Percentiles rank a stretch among this genome's conserved stretches.
phyloP scores from a whole-genome alignment of 2,888 invertebrate species.

The Thecocarcelia acutangulata region DNA sequence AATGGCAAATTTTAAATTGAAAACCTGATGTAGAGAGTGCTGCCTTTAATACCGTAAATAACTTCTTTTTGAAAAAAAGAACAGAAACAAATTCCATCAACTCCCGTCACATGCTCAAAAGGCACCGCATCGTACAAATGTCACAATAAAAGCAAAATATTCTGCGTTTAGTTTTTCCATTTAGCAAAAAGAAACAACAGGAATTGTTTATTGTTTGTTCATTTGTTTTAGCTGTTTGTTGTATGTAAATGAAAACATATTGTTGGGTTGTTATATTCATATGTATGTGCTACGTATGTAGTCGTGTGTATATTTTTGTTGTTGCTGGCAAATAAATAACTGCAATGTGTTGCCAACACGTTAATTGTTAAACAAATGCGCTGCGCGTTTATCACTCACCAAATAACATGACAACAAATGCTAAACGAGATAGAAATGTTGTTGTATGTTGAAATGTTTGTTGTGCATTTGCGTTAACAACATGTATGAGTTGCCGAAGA shows the following conservation, averaged over 20 bases:
- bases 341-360: slow-evolving; percentile 77
- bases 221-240: slow-evolving; percentile 47
- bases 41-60: no score
- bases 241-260: slow-evolving; percentile 55
- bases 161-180: slow-evolving; percentile 33
- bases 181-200: slow-evolving; percentile 37
- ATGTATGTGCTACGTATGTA: slow-evolving; percentile 19
- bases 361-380: slow-evolving; percentile 80
- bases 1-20: no score
- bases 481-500: slow-evolving; percentile 8
- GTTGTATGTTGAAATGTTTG: background rate
- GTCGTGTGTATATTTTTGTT: slow-evolving; percentile 22
- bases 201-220: slow-evolving; percentile 44
- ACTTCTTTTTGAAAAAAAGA: background rate
- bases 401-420: slow-evolving; percentile 57
- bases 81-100: background rate
- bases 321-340: slow-evolving; percentile 74
- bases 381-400: slow-evolving; percentile 77
- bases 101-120: slow-evolving; percentile 10
- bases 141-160: slow-evolving; percentile 37
- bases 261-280: slow-evolving; percentile 27
- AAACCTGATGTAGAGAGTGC: background rate
- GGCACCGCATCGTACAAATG: slow-evolving; percentile 34
- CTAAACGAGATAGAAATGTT: slow-evolving; percentile 41
- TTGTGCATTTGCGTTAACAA: background rate